Conservation (phyloP, 1,140 invertebrate species). For the Leptinotarsa undecemlineata region DNA sequence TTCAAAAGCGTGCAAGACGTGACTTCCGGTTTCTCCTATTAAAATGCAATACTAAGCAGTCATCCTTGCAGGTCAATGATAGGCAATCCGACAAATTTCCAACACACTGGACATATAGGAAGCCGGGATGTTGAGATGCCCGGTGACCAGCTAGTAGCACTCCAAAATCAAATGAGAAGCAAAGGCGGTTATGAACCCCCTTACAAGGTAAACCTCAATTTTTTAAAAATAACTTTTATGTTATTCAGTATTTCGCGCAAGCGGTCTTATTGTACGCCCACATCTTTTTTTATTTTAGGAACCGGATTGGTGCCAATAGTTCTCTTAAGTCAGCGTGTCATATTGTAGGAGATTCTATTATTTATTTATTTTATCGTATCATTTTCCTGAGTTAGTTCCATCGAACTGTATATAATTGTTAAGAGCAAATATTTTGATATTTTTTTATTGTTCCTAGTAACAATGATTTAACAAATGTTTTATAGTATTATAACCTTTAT, state of each 20-base stretch:
- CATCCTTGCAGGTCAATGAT: slow-evolving; percentile 70
- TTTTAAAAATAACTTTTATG: not conserved
- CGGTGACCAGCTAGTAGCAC: slow-evolving; percentile 64
- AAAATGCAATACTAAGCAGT: not conserved
- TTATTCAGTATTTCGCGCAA: not conserved
- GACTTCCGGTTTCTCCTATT: not conserved
- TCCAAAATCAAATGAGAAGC: slow-evolving; percentile 75
- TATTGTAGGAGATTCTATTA: slow-evolving; percentile 11
- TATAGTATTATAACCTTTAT: not conserved
- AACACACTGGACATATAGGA: slow-evolving; percentile 80
- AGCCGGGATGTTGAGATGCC: slow-evolving; percentile 72
- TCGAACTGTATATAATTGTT: slow-evolving; percentile 8
- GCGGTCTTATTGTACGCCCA: slow-evolving; percentile 12
- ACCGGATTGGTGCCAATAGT: slow-evolving; percentile 49
- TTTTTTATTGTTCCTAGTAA: slow-evolving; percentile 11
- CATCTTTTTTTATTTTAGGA: slow-evolving; percentile 40
- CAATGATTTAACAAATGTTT: slow-evolving; percentile 5
- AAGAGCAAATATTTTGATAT: slow-evolving; percentile 5
- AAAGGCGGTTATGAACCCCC: slow-evolving; percentile 75
- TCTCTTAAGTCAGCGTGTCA: not conserved
- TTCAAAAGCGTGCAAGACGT: not conserved
- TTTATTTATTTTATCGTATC: slow-evolving; percentile 17
- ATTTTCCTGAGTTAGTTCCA: slow-evolving; percentile 2
- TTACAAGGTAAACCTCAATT: slow-evolving; percentile 47
- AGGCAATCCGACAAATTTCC: slow-evolving; percentile 79